Evolutionary conservation across 2,888 invertebrate genomes (phyloP), one percentile per base, ranked within the genome.

Genomic region (Phaonia tiefii): DNA sequence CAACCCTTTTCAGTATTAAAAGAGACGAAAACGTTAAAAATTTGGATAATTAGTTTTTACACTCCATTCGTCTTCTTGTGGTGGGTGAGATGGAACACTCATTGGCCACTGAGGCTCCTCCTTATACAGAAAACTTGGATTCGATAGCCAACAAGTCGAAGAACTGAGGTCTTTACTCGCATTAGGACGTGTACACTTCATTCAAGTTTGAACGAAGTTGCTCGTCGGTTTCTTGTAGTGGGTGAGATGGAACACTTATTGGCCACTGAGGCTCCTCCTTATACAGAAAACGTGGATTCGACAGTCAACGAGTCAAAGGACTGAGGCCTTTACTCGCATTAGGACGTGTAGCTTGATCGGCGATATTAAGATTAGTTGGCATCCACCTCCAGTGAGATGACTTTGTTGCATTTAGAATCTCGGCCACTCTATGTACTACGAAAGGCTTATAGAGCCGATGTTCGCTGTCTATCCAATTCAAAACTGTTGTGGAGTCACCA

Each of bases 401-500:
- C 1, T 2, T 4, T 1, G 56, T 56, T 13, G 56, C 1, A n/a
- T 11, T 26, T 1, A 26, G 17, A 3, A 56, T 56, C 2, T 56
- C 56, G 0, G 26, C 25, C 11, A 56, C 17, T 3, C 56, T 11
- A n/a, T 56, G 46, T 15, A 31, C 49, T 5, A 66, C 66, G 25
- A 49, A 66, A 15, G 11, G 42, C 10, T 67, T 67, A 8, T 49
- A 44, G 13, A 7, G 25, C 26, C 20, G 46, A 25, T 46, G 1
- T 13, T 63, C 22, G 5, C 49, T 42, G 7, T 17, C 4, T 13
- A 79, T 79, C 82, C 74, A 82, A 20, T 73, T 73, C 54, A 83
- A 39, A 2, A 83, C 83, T 0, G 79, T 79, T 56, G 65, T 69
- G 11, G 76, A 79, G 22, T 81, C 71, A n/a, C 39, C 39, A 37